Percentiles rank a stretch among this genome's conserved stretches.
Conservation (phyloP, 2,797 vertebrate genomes). For the Manis javanica region DNA sequence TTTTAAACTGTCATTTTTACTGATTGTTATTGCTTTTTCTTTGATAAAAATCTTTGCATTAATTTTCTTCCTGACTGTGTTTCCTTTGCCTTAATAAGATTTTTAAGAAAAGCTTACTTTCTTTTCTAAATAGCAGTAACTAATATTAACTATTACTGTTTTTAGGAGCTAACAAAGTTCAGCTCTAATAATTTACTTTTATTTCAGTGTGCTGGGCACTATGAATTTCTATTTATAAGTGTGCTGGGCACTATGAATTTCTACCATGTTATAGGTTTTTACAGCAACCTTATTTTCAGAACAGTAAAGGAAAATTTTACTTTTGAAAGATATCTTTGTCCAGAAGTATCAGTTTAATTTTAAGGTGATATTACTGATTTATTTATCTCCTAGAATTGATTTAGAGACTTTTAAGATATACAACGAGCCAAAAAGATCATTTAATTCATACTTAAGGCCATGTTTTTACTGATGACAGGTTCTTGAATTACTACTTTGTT, state of each 20-base stretch:
- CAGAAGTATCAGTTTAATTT: constrained; percentile 65
- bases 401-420: constrained; percentile 26
- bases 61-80: not conserved
- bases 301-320: constrained; percentile 52
- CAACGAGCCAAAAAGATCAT: constrained; percentile 39
- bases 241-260: not conserved
- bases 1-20: not conserved
- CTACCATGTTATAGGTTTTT: constrained; percentile 1
- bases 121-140: not conserved
- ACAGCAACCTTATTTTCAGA: constrained; percentile 38
- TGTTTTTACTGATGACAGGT: constrained; percentile 38
- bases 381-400: constrained; percentile 55
- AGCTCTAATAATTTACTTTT: constrained; percentile 31
- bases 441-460: constrained; percentile 59
- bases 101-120: constrained; percentile 21
- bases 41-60: not conserved
- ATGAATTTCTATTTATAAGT: constrained; percentile 10
- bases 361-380: constrained; percentile 61
- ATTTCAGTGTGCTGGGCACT: not conserved
- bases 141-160: not conserved
- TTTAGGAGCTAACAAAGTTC: constrained; percentile 19
- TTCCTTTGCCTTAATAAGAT: constrained; percentile 20
- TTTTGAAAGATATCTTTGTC: constrained; percentile 42
- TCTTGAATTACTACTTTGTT: constrained; percentile 57
- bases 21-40: constrained; percentile 7